Percentiles rank a stretch among this genome's conserved stretches.
Evolutionary conservation across 2,888 invertebrate genomes (phyloP).

Genomic region (Xylophagus ater): DNA sequence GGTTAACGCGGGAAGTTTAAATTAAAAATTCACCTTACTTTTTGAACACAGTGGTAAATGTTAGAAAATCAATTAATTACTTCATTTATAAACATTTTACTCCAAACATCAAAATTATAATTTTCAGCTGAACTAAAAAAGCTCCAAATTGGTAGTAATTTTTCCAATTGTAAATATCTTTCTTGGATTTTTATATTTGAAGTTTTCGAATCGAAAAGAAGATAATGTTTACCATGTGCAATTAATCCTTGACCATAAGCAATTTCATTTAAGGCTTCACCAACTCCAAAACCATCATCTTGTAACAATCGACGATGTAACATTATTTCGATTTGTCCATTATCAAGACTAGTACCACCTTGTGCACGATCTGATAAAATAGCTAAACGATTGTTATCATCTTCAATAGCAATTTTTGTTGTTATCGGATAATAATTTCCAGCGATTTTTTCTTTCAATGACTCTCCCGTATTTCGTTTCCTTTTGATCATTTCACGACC

Average conservation of each 20-base stretch:
- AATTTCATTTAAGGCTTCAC: slow-evolving; percentile 77
- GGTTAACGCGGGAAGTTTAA: too few relatives aligned
- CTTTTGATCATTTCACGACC: slow-evolving; percentile 76
- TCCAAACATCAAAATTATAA: slow-evolving; percentile 42
- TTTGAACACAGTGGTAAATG: too few relatives aligned
- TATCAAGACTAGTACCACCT: slow-evolving; percentile 63
- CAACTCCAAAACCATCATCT: slow-evolving; percentile 91
- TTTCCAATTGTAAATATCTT: slow-evolving; percentile 41
- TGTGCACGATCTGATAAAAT: slow-evolving; percentile 64
- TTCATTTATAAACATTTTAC: too few relatives aligned
- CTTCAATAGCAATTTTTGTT: slow-evolving; percentile 61
- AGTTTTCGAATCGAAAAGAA: slow-evolving; percentile 32
- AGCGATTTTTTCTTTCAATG: slow-evolving; percentile 68
- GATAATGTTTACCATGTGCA: slow-evolving; percentile 55
- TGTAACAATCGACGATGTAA: slow-evolving; percentile 64
- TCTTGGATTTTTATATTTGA: slow-evolving; percentile 35
- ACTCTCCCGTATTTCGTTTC: slow-evolving; percentile 54
- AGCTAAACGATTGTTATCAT: slow-evolving; percentile 36
- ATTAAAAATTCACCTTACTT: too few relatives aligned
- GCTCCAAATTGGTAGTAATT: slow-evolving; percentile 49
- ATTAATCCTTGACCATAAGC: slow-evolving; percentile 58
- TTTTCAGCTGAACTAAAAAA: slow-evolving; percentile 47
- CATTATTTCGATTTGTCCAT: slow-evolving; percentile 76
- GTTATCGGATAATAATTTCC: slow-evolving; percentile 94
- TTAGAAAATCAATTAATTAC: too few relatives aligned